Evolutionary conservation across 2,888 invertebrate species (phyloP), one percentile per base, ranked within the genome.

Genomic region (Drosophila falleni): DNA sequence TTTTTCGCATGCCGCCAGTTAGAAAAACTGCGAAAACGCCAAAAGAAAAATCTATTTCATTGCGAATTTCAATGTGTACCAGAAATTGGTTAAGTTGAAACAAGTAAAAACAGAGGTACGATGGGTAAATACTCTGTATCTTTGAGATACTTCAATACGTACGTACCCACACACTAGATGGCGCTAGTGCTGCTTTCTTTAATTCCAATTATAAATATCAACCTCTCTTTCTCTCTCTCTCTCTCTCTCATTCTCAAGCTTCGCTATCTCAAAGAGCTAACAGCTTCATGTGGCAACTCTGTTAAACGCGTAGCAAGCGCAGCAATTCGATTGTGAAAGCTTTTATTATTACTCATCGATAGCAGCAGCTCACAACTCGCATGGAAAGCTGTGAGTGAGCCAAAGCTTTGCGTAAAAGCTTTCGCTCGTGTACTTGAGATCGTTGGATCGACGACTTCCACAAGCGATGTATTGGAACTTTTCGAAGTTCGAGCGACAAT

Each of bases 401-500:
- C 29, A 74, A 61, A 78, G 82, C 81, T 83, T 55, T 66, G 6
- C 31, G 33, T 26, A 31, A 67, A 86, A 82, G 87, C 82, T 73
- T 63, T 42, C 58, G 62, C 65, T 68, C 56, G 49, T 19, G 61
- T 23, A 66, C 67, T 72, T 66, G 73, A 67, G 61, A 63, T 80
- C 79, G 55, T 63, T 66, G 54, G 65, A 71, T 78, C 75, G 39
- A 41, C 62, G 37, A 47, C 37, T 58, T 58, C 58, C 47, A 47
- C 47, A 26, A 58, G 44, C 78, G 60, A 49, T 42, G 42, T 49
- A 78, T 71, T 65, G 60, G 65, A 79, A 75, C 80, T 77, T 82
- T 83, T 85, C 85, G 83, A 81, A 85, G 81, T 85, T 72, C 78
- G 83, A 78, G 80, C 78, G 61, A 62, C 62, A 74, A 77, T 42